phyloP scores from a whole-genome alignment of 2,888 invertebrate species.

The Heliconius ismenius region DNA sequence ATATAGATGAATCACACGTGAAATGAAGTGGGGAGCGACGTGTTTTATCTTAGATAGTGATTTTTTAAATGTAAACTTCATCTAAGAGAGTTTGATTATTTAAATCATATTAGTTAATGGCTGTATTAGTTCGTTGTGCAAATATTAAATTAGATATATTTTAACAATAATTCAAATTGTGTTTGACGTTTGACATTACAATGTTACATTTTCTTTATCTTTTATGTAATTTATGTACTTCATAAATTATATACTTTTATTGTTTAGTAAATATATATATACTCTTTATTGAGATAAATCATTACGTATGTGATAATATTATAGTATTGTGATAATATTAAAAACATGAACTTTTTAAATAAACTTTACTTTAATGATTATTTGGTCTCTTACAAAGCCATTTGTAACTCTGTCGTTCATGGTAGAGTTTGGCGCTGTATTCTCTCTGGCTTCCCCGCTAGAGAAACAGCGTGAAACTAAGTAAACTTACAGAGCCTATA shows the following conservation, averaged over 20 bases:
- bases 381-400: not conserved
- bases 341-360: too few species aligned
- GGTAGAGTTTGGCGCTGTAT: too few species aligned
- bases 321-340: too few species aligned
- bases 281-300: not conserved
- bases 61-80: constrained; percentile 16
- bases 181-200: not conserved
- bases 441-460: too few species aligned
- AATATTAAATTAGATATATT: not conserved
- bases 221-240: not conserved
- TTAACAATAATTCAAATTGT: not conserved
- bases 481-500: too few species aligned
- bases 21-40: constrained; percentile 47
- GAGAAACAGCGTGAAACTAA: too few species aligned
- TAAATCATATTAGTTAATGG: not conserved
- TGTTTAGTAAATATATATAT: not conserved
- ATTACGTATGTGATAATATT: too few species aligned
- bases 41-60: constrained; percentile 43
- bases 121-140: not conserved
- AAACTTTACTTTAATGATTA: not conserved
- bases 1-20: constrained; percentile 50
- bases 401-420: too few species aligned
- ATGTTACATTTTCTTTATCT: not conserved
- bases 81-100: not conserved
- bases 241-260: not conserved